Percentiles rank a stretch among this genome's conserved stretches.
Conservation (phyloP, 1,140 invertebrate species). For the Papilio polyxenes region DNA sequence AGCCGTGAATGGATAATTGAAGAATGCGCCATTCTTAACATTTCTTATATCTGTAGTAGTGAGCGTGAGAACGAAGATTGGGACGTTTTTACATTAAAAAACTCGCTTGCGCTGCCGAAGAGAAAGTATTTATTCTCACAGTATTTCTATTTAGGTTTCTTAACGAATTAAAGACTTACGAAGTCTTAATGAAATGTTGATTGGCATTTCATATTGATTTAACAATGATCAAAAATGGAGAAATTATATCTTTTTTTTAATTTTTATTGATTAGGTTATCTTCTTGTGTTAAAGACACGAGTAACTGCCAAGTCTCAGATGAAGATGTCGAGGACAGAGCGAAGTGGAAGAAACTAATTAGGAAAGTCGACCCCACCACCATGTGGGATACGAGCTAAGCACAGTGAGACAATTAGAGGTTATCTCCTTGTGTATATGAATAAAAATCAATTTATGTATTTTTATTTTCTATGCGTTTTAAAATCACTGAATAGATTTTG, state of each 20-base stretch:
- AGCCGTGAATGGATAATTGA: constrained; percentile 34
- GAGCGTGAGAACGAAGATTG: constrained; percentile 36
- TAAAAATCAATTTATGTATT: too few relatives aligned
- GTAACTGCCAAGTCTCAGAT: too few relatives aligned
- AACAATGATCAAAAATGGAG: neutral
- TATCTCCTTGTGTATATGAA: too few relatives aligned
- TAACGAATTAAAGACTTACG: constrained; percentile 19
- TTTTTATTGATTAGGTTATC: neutral
- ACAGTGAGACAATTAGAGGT: too few relatives aligned
- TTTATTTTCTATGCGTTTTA: too few relatives aligned
- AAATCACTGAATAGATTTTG: too few relatives aligned
- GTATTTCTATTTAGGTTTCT: constrained; percentile 30
- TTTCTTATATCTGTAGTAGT: constrained; percentile 31
- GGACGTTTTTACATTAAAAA: constrained; percentile 34
- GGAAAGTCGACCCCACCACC: too few relatives aligned
- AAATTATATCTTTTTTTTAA: neutral
- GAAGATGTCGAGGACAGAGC: too few relatives aligned
- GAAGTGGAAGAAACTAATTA: too few relatives aligned
- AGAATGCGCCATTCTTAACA: constrained; percentile 34
- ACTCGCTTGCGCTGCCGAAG: constrained; percentile 23
- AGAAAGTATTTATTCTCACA: constrained; percentile 37
- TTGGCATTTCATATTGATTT: neutral
- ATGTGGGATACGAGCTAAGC: too few relatives aligned
- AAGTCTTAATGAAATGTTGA: neutral
- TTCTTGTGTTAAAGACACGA: too few relatives aligned